Percentiles rank a stretch among this genome's conserved stretches.
Evolutionary conservation across 2,888 invertebrate genomes (phyloP).

Genomic region (Mylabris sibirica): DNA sequence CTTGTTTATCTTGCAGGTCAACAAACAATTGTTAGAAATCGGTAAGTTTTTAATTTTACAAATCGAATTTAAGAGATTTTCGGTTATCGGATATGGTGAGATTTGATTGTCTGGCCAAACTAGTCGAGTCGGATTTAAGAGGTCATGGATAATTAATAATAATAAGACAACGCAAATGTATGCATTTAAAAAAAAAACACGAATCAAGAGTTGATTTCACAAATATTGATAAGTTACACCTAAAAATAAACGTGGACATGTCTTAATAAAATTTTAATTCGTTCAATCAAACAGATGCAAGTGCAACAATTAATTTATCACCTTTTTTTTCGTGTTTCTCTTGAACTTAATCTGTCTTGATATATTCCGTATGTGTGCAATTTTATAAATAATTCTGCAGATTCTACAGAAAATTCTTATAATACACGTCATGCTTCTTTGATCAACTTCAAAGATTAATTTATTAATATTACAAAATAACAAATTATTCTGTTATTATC

Average conservation of each 20-base stretch:
- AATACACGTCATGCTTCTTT: neutral
- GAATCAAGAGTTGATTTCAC: neutral
- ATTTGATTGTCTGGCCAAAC: neutral
- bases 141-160: neutral
- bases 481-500: neutral
- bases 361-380: neutral
- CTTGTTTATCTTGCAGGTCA: too few species aligned
- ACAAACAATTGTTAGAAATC: too few species aligned
- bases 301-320: neutral
- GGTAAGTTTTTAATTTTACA: neutral
- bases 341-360: neutral
- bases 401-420: neutral
- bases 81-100: neutral
- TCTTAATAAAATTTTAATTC: neutral
- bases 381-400: slow-evolving; percentile 2
- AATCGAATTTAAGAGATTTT: neutral
- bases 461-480: neutral
- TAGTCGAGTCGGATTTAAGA: neutral
- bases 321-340: neutral
- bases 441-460: neutral
- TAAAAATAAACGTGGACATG: neutral
- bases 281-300: neutral
- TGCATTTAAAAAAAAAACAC: neutral
- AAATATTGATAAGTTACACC: neutral
- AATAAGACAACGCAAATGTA: neutral